phyloP scores from a whole-genome alignment of 2,797 vertebrate genomes.

The Miichthys miiuy region DNA sequence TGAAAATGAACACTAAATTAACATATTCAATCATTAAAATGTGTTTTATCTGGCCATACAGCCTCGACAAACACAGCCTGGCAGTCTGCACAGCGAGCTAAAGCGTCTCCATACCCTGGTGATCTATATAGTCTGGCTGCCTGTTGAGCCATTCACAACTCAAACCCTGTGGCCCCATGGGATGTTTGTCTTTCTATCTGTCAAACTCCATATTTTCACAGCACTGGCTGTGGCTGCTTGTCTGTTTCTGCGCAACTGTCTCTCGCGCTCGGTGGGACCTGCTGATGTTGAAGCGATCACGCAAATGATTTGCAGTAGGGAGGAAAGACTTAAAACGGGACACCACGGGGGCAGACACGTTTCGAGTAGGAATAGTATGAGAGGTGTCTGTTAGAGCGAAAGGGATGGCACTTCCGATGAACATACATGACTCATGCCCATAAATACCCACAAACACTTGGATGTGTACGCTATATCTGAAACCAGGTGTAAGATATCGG shows the following conservation, averaged over 20 bases:
- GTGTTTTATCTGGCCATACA: not conserved
- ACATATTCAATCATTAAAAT: not conserved
- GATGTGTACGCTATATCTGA: constrained; percentile 60
- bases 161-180: constrained; percentile 44
- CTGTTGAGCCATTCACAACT: constrained; percentile 60
- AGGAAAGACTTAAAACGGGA: constrained; percentile 69
- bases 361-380: constrained; percentile 41
- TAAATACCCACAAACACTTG: constrained; percentile 68
- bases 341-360: constrained; percentile 55
- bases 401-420: constrained; percentile 44
- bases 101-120: constrained; percentile 4
- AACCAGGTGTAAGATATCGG: constrained; percentile 64
- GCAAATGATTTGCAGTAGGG: constrained; percentile 67
- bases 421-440: constrained; percentile 62
- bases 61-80: not conserved
- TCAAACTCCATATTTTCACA: constrained; percentile 59
- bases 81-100: not conserved
- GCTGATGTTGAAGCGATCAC: constrained; percentile 29
- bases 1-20: not conserved
- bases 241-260: constrained; percentile 37
- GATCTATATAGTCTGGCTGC: constrained; percentile 45
- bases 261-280: constrained; percentile 34
- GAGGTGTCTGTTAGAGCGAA: constrained; percentile 21
- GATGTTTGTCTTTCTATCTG: constrained; percentile 69
- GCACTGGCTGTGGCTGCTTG: constrained; percentile 34